Base-by-base conservation (phyloP, 2,888 invertebrate species). In the Augiades crinisus region DNA sequence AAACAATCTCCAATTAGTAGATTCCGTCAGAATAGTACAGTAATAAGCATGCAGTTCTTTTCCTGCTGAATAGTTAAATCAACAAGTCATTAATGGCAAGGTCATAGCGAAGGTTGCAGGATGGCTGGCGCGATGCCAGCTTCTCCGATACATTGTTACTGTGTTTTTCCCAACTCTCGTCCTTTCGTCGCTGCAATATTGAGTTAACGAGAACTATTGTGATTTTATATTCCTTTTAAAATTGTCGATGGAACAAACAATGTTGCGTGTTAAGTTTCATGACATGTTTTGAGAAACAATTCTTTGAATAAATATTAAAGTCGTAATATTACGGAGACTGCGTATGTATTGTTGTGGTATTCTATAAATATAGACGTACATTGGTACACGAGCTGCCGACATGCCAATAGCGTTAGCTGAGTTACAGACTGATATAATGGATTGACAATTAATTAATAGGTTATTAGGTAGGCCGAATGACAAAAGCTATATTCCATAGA, bases 111-210 rank as follows among this genome's bases (percentile, higher is more conserved):
- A 59, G 60, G 60, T 60, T 61, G 59, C 60, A 59, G 56, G 59
- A 57, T 53, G 37, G 34, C 63, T 81, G 81, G 81, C 78, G 12
- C 12, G 13, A 6, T 34, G 75, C 80, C 81, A 81, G 63, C 63
- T 70, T 67, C 63, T 70, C 54, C 53, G 58, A 60, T 62, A 30
- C 8, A 37, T 31, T 38, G 31, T 17, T 31, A 19, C 14, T 8
- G 12, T 31, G 30, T 31, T 31, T 43, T 17, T 43, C 41, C 10
- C 16, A 27, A 24, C 24, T 40, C 38, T 24, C 30, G 30, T 17
- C 17, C 2, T 37, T 16, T 34, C 17, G 17, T 22, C 8, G 14
- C 10, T 24, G 40, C 24, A 27, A 8, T 40, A 40, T 7, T 5
- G 10, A 27, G 10, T 1, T 27, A 27, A 27, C 27, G 27, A 19